Conservation (phyloP, 2,797 vertebrate species). For the Australoheros facetus region DNA sequence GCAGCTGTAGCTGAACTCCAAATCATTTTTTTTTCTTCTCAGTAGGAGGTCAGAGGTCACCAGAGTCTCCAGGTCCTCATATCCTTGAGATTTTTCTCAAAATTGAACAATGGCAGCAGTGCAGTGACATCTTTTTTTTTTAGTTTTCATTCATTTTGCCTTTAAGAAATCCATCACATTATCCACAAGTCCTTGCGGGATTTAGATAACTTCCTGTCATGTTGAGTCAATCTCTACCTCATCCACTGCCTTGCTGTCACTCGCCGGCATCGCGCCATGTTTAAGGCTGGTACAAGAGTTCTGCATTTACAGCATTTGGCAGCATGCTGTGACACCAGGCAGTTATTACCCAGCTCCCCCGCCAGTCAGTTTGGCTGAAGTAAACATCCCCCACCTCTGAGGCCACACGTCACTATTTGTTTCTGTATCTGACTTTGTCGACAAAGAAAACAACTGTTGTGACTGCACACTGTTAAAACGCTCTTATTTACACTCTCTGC, state of each 20-base stretch:
- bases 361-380: conserved; percentile 31
- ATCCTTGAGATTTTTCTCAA: conserved; percentile 13
- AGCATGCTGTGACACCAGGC: conserved; percentile 28
- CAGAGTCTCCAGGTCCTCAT: conserved; percentile 11
- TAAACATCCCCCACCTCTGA: conserved; percentile 26
- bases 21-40: conserved; percentile 4
- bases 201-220: conserved; percentile 55
- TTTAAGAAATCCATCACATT: conserved; percentile 26
- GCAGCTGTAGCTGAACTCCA: conserved; percentile 49
- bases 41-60: conserved; percentile 44
- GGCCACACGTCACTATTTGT: neutral
- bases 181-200: neutral
- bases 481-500: neutral
- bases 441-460: conserved; percentile 12
- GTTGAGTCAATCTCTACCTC: conserved; percentile 40
- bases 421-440: conserved; percentile 1
- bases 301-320: conserved; percentile 57
- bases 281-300: conserved; percentile 68
- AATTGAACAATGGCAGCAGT: neutral
- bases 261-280: conserved; percentile 54
- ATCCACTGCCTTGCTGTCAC: conserved; percentile 42
- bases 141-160: neutral
- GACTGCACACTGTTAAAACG: neutral
- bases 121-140: neutral
- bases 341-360: conserved; percentile 22